These are phyloP conservation scores for Arenaria interpres DNA, from an alignment of 2,113 vertebrate species.

Conservation along the genomic window DNA sequence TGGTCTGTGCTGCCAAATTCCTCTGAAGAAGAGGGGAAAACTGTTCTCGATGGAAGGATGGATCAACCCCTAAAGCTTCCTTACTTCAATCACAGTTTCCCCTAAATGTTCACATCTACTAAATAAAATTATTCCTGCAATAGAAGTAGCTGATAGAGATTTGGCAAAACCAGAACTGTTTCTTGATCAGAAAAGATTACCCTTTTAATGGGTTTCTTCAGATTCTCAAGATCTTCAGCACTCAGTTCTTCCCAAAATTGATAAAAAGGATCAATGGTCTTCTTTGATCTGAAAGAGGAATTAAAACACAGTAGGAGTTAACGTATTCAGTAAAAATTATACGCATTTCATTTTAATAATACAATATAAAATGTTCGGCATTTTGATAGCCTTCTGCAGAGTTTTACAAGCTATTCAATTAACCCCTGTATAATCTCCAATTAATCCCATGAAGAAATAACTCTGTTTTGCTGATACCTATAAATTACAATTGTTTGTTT, in stretches of 20 bases:
- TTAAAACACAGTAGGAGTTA: not conserved
- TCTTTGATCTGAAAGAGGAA: constrained; percentile 82
- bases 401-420: not conserved
- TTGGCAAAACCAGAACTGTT: not conserved
- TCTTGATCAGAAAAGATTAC: constrained; percentile 59
- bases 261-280: constrained; percentile 85
- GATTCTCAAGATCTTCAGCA: constrained; percentile 76
- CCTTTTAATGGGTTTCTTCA: constrained; percentile 70
- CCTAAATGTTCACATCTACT: not conserved
- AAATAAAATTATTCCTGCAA: not conserved
- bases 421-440: not conserved
- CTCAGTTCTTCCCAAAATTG: constrained; percentile 90
- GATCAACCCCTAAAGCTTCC: not conserved
- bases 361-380: not conserved
- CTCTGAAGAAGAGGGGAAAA: not conserved
- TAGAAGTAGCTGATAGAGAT: not conserved
- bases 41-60: not conserved
- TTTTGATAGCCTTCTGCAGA: not conserved
- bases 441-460: not conserved
- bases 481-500: not conserved
- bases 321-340: not conserved
- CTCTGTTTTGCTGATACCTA: not conserved
- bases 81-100: not conserved
- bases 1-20: not conserved
- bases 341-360: not conserved